Percentiles rank a stretch among this genome's conserved stretches.
Evolutionary conservation across 64 coral and sea anemone genomes (phyloP).

Genomic region (Hydrozoanthus tunicans): DNA sequence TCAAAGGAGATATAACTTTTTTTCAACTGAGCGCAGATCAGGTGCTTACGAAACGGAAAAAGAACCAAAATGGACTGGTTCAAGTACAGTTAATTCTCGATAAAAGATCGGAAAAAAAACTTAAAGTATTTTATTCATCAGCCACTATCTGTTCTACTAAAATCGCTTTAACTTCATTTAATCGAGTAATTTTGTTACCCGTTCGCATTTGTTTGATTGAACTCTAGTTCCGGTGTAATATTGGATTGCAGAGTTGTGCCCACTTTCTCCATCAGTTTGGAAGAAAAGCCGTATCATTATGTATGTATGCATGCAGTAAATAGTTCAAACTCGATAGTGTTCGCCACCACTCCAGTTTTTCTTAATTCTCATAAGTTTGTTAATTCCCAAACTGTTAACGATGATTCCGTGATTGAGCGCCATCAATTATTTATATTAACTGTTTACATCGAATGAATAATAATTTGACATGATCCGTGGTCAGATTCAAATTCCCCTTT

Average conservation of each 20-base stretch:
- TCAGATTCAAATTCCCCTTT: neutral
- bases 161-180: neutral
- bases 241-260: neutral
- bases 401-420: conserved; percentile 39
- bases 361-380: neutral
- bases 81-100: neutral
- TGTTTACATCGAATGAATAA: conserved; percentile 21
- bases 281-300: neutral
- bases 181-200: neutral
- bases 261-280: neutral
- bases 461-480: conserved; percentile 21
- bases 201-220: neutral
- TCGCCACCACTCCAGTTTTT: neutral
- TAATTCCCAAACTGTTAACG: neutral
- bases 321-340: neutral
- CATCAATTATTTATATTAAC: conserved; percentile 50
- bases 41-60: neutral
- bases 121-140: neutral
- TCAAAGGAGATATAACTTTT: neutral
- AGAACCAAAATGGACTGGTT: neutral
- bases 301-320: neutral
- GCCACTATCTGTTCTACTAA: too few relatives aligned
- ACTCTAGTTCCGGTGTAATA: conserved; percentile 1
- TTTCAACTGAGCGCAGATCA: neutral
- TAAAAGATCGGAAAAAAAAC: neutral